Conservation (phyloP, 92 coral and sea anemone species). For the Paragorgia papillata region DNA sequence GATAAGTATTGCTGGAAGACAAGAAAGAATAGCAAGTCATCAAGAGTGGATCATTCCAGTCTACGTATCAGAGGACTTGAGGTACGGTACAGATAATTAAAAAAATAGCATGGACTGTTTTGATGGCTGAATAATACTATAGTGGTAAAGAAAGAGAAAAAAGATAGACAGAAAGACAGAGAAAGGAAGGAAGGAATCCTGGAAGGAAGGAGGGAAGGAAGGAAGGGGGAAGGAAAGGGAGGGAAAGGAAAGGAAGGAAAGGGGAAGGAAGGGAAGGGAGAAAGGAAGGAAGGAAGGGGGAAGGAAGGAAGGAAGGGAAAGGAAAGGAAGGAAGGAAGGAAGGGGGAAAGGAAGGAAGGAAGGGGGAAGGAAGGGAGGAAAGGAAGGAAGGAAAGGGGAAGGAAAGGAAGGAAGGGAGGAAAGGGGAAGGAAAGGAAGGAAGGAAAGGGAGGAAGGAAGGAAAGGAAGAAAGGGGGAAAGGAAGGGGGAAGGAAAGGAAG, state of each 20-base stretch:
- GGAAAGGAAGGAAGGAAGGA: constrained; percentile 5
- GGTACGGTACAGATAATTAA: constrained; percentile 56
- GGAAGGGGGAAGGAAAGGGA: neutral
- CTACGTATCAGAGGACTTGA: constrained; percentile 84
- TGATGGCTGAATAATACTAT: neutral
- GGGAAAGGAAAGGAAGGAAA: constrained; percentile 1
- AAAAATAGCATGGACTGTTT: no score
- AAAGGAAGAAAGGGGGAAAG: constrained; percentile 10
- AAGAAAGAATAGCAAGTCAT: constrained; percentile 73
- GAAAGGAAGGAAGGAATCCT: no score
- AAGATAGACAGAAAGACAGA: neutral
- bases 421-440: neutral
- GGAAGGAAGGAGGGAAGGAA: neutral
- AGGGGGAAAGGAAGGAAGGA: constrained; percentile 10
- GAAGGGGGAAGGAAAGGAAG: constrained; percentile 11
- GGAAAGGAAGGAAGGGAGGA: neutral
- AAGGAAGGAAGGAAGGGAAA: neutral
- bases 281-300: neutral
- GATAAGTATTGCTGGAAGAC: constrained; percentile 97
- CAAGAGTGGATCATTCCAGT: constrained; percentile 93
- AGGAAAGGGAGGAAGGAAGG: neutral
- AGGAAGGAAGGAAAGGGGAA: neutral
- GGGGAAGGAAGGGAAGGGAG: neutral
- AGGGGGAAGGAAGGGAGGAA: neutral
- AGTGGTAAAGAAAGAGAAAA: no score